A percentile compares a stretch with the other conserved stretches of the same genome.
Evolutionary conservation across 1,140 invertebrate genomes (phyloP).

Genomic region (Helicoverpa zea): DNA sequence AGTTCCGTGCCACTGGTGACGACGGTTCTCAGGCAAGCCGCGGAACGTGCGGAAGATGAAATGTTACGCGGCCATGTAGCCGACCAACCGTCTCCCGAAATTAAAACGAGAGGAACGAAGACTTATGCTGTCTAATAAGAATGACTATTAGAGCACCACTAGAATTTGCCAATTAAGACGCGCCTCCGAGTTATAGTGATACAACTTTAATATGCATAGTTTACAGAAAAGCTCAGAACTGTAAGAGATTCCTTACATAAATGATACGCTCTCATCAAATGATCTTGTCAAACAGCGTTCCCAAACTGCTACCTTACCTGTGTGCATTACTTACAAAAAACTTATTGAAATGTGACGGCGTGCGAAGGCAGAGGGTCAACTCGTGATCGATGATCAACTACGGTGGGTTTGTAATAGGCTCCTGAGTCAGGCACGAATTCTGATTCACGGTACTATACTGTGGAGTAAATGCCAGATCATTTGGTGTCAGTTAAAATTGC

Average conservation of each 20-base stretch:
- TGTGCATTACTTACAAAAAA: constrained; percentile 52
- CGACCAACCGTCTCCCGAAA: constrained; percentile 43
- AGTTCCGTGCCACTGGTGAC: constrained; percentile 55
- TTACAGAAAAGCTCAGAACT: too few species aligned
- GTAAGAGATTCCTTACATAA: too few species aligned
- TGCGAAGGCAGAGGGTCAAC: constrained; percentile 55
- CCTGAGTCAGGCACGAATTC: constrained; percentile 64
- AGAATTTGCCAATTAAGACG: constrained; percentile 42
- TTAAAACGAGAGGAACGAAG: constrained; percentile 14
- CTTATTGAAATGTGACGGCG: constrained; percentile 6
- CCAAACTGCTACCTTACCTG: constrained; percentile 11
- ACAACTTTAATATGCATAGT: too few species aligned
- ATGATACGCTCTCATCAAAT: background rate
- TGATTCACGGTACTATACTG: constrained; percentile 56
- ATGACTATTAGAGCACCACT: background rate
- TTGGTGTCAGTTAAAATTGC: constrained; percentile 66
- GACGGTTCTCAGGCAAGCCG: constrained; percentile 66
- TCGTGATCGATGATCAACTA: constrained; percentile 75
- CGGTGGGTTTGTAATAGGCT: constrained; percentile 50
- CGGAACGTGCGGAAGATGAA: constrained; percentile 68
- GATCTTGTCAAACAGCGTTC: background rate
- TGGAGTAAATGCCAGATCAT: constrained; percentile 70
- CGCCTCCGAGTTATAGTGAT: background rate
- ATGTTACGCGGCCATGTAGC: constrained; percentile 54
- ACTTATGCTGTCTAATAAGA: constrained; percentile 19